These are phyloP conservation scores for Microctonus hyperodae DNA, from an alignment of 2,888 invertebrate species.

Conservation along the genomic window DNA sequence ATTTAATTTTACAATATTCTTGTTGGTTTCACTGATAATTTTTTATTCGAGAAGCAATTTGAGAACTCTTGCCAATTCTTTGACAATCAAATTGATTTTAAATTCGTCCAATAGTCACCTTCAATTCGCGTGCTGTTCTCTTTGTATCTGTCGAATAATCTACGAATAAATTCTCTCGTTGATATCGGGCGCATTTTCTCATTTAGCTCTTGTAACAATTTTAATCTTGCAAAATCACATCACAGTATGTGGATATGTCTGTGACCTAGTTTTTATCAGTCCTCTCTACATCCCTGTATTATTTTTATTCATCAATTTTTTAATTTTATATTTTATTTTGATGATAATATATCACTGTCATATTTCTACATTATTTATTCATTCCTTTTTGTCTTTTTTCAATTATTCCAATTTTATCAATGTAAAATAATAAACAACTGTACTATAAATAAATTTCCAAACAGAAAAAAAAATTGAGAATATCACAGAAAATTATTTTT, in stretches of 20 bases:
- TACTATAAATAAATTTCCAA: too few species aligned
- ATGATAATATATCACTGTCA: background rate
- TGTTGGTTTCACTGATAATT: background rate
- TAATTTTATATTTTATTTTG: background rate
- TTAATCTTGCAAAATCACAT: background rate
- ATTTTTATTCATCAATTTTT: background rate
- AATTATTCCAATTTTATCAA: too few species aligned
- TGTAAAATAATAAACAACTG: too few species aligned
- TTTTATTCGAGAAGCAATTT: constrained; percentile 3
- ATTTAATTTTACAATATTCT: background rate
- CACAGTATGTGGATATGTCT: background rate
- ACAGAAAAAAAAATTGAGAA: background rate
- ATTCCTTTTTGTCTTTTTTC: background rate
- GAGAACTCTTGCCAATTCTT: constrained; percentile 1
- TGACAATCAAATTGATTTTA: constrained; percentile 30
- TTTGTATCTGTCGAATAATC: background rate
- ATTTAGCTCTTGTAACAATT: background rate
- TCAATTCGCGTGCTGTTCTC: background rate
- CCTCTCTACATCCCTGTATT: too few species aligned
- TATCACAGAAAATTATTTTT: background rate
- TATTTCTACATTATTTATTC: too few species aligned
- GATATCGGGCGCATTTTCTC: background rate
- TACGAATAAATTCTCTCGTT: background rate
- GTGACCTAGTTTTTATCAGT: background rate
- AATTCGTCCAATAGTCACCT: constrained; percentile 27